Conservation (phyloP, 2,888 invertebrate genomes). For the Cistogaster globosa region DNA sequence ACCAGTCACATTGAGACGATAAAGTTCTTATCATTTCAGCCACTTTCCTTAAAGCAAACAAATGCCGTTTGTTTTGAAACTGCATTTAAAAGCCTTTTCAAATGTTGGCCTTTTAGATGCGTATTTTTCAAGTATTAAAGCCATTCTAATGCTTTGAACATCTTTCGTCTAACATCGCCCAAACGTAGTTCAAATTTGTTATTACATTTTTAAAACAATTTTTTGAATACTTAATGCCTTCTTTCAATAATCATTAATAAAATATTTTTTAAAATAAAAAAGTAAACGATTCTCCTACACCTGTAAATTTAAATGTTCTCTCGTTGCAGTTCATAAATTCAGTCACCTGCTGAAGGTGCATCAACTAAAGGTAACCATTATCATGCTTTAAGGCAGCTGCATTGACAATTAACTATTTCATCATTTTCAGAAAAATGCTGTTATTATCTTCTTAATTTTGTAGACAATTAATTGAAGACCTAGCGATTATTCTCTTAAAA, state of each 20-base stretch:
- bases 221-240: too few species aligned
- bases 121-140: too few species aligned
- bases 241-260: background rate
- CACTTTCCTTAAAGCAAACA: too few species aligned
- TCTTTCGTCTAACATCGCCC: too few species aligned
- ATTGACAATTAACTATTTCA: constrained; percentile 30
- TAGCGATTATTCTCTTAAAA: constrained; percentile 1
- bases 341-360: constrained; percentile 58
- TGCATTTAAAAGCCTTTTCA: too few species aligned
- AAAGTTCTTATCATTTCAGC: too few species aligned
- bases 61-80: too few species aligned
- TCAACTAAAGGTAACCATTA: background rate
- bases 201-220: too few species aligned
- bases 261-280: background rate
- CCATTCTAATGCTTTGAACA: too few species aligned
- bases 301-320: constrained; percentile 49
- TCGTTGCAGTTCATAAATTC: constrained; percentile 31
- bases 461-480: constrained; percentile 30
- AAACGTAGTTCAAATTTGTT: too few species aligned
- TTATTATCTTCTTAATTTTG: constrained; percentile 55
- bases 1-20: too few species aligned
- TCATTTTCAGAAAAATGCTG: constrained; percentile 17
- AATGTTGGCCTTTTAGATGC: too few species aligned
- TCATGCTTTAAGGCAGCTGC: constrained; percentile 44
- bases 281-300: constrained; percentile 5